These are phyloP conservation scores for Drosophila suboccidentalis DNA, from an alignment of 2,888 invertebrate genomes.

Conservation along the genomic window DNA sequence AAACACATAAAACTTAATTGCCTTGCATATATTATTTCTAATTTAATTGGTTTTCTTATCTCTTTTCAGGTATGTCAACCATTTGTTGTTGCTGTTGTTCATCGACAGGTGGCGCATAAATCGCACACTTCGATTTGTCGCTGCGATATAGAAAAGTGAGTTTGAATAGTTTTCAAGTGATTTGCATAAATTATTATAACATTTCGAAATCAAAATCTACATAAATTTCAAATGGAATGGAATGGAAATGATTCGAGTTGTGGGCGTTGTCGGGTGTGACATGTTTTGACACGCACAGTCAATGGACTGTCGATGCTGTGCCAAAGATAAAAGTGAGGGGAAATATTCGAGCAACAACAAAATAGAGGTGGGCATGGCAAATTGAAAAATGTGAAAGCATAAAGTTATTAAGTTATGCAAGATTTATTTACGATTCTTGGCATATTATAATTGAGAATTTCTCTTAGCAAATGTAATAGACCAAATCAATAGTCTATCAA, in stretches of 20 bases:
- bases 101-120: constrained; percentile 56
- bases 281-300: constrained; percentile 45
- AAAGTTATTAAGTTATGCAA: not conserved
- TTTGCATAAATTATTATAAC: constrained; percentile 72
- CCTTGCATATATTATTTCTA: constrained; percentile 24
- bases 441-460: not conserved
- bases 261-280: constrained; percentile 55
- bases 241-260: constrained; percentile 24
- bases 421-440: not conserved
- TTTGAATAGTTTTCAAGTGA: constrained; percentile 70
- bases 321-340: constrained; percentile 14
- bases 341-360: not conserved
- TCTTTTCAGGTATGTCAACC: constrained; percentile 74
- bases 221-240: constrained; percentile 27
- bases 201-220: constrained; percentile 36
- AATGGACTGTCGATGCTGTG: constrained; percentile 18
- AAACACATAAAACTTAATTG: constrained; percentile 58
- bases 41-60: constrained; percentile 59
- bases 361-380: not conserved
- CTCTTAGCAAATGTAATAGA: not conserved
- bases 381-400: constrained; percentile 4
- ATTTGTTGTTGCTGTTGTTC: constrained; percentile 17
- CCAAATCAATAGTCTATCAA: constrained; percentile 9
- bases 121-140: constrained; percentile 47
- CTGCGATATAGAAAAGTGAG: constrained; percentile 55